phyloP scores from a whole-genome alignment of 2,113 vertebrate species.

The Pterocles gutturalis region DNA sequence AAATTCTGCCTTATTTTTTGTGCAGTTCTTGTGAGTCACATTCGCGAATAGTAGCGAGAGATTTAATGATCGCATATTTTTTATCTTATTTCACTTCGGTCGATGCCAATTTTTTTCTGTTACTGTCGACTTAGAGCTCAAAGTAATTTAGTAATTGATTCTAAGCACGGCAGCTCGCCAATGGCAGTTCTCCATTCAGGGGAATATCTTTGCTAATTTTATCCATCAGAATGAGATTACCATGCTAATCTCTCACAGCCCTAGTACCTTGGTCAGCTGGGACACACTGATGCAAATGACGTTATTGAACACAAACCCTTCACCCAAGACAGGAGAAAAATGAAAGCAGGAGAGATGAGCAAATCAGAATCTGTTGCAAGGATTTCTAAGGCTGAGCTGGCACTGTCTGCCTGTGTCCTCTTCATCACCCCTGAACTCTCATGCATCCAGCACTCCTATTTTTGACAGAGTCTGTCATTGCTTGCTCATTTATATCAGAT shows the following conservation, averaged over 20 bases:
- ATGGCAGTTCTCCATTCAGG: slow-evolving; percentile 91
- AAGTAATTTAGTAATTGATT: slow-evolving; percentile 99
- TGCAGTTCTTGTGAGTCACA: slow-evolving; percentile 97
- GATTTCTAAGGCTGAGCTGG: slow-evolving; percentile 54
- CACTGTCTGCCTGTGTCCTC: not conserved
- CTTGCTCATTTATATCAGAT: not conserved
- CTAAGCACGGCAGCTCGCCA: slow-evolving; percentile 90
- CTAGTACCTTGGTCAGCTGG: slow-evolving; percentile 89
- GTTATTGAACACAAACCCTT: slow-evolving; percentile 82
- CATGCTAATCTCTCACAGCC: slow-evolving; percentile 93
- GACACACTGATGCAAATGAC: slow-evolving; percentile 84
- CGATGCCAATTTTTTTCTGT: slow-evolving; percentile 99
- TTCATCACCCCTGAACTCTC: not conserved
- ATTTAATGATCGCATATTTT: slow-evolving; percentile 99
- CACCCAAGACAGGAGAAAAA: slow-evolving; percentile 60
- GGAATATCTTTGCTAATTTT: slow-evolving; percentile 99
- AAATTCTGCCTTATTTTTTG: slow-evolving; percentile 98
- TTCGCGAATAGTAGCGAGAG: slow-evolving; percentile 97
- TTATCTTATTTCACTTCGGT: slow-evolving; percentile 97
- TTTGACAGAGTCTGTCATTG: not conserved
- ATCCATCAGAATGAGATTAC: slow-evolving; percentile 99
- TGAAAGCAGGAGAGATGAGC: slow-evolving; percentile 58
- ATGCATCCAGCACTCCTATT: not conserved
- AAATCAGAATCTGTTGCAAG: slow-evolving; percentile 36
- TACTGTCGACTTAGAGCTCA: slow-evolving; percentile 99